These are phyloP conservation scores for Glossophaga mutica DNA, from an alignment of 2,797 vertebrate genomes.

Conservation along the genomic window DNA sequence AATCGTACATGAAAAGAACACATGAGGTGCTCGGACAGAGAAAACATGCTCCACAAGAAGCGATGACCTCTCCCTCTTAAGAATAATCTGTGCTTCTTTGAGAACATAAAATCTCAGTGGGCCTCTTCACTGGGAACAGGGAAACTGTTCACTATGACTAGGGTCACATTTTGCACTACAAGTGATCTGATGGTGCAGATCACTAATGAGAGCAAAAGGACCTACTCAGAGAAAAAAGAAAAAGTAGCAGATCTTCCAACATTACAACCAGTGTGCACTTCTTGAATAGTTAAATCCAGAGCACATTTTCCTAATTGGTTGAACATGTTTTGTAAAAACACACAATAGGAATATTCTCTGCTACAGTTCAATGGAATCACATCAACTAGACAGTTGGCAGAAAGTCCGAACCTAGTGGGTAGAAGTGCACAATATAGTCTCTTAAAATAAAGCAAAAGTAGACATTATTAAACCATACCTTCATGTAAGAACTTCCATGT, in stretches of 20 bases:
- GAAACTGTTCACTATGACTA: not conserved
- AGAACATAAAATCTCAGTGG: not conserved
- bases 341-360: not conserved
- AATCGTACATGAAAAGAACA: not conserved
- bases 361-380: not conserved
- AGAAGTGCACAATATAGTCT: not conserved
- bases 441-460: not conserved
- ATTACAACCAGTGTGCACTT: not conserved
- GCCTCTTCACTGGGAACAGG: not conserved
- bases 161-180: not conserved
- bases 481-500: not conserved
- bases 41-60: not conserved
- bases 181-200: not conserved
- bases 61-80: not conserved
- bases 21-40: not conserved
- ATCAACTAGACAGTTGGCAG: not conserved
- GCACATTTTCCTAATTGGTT: not conserved
- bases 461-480: not conserved
- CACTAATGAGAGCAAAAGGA: not conserved
- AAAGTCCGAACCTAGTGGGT: not conserved
- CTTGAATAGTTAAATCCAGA: not conserved
- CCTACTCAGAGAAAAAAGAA: not conserved
- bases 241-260: not conserved
- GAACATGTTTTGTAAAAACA: not conserved
- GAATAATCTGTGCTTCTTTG: not conserved